Conservation (phyloP, 2,888 invertebrate genomes). For the Diachrysia chrysitis region DNA sequence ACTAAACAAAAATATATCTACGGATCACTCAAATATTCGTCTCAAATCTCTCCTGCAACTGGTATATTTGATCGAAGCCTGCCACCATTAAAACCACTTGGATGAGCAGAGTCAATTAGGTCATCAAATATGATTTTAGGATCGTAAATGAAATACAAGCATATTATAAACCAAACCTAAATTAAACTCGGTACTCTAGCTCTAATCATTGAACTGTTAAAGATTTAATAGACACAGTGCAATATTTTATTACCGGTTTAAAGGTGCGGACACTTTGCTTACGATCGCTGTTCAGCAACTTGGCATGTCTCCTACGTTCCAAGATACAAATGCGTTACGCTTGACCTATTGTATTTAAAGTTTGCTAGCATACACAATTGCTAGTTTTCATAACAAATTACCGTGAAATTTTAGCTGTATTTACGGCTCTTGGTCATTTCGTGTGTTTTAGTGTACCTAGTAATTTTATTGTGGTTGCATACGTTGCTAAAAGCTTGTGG, state of each 20-base stretch:
- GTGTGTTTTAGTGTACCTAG: background rate
- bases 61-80: no score
- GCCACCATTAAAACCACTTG: background rate
- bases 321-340: constrained; percentile 38
- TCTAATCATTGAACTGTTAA: constrained; percentile 71
- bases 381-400: constrained; percentile 34
- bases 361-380: constrained; percentile 29
- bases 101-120: background rate
- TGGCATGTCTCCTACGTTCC: constrained; percentile 23
- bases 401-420: constrained; percentile 21
- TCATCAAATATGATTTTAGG: background rate
- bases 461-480: constrained; percentile 3
- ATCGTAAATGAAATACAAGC: constrained; percentile 2
- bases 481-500: background rate
- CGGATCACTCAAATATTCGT: no score
- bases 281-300: constrained; percentile 21
- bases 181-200: constrained; percentile 68
- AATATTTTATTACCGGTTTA: constrained; percentile 49
- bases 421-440: constrained; percentile 18
- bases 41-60: no score
- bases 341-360: constrained; percentile 34
- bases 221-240: constrained; percentile 61
- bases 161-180: constrained; percentile 48
- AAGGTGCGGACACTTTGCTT: constrained; percentile 28
- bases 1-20: no score